A percentile compares a stretch with the other conserved stretches of the same genome.
Evolutionary conservation across 2,113 vertebrate genomes (phyloP).

Genomic region (Hippopotamus amphibius): DNA sequence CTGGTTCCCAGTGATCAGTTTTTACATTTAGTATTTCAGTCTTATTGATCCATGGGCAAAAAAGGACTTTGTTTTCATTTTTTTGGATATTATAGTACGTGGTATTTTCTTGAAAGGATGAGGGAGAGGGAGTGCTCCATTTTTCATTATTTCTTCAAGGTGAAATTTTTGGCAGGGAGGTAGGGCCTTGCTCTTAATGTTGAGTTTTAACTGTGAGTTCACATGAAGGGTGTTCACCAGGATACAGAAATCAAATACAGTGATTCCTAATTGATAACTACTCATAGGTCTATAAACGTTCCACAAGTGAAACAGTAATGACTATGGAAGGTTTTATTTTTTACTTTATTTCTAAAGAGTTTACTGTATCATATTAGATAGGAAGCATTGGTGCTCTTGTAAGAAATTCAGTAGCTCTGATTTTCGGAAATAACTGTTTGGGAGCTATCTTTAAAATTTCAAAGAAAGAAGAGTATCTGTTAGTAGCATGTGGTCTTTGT

Average conservation of each 20-base stretch:
- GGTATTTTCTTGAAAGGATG: not conserved
- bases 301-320: not conserved
- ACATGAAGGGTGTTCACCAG: not conserved
- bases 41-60: not conserved
- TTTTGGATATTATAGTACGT: not conserved
- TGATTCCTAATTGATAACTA: not conserved
- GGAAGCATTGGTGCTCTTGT: not conserved
- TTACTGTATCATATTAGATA: not conserved
- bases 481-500: not conserved
- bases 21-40: not conserved
- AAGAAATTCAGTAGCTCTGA: not conserved
- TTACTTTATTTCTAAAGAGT: slow-evolving; percentile 16
- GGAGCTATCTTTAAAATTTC: slow-evolving; percentile 5
- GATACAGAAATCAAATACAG: not conserved
- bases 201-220: not conserved
- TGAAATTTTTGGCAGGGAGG: not conserved
- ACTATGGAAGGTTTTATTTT: not conserved
- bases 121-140: not conserved
- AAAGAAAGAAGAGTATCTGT: not conserved
- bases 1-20: not conserved
- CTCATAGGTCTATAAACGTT: not conserved
- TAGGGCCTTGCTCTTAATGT: not conserved
- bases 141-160: not conserved
- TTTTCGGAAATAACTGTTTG: slow-evolving; percentile 34
- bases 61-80: not conserved